phyloP scores from a whole-genome alignment of 2,797 vertebrate genomes.

The Chrysocyon brachyurus region DNA sequence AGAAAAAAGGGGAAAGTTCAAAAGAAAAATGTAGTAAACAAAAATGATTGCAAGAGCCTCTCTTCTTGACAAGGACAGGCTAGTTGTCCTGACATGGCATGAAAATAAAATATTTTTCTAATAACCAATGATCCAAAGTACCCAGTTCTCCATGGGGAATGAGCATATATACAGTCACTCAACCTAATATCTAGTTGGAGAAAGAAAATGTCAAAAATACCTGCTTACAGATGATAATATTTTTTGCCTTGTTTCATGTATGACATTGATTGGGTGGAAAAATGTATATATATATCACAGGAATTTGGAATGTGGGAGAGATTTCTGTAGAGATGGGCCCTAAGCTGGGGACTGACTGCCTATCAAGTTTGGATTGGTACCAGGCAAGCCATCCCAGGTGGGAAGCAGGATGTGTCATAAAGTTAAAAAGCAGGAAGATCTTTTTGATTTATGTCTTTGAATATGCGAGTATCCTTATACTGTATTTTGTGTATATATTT shows the following conservation, averaged over 20 bases:
- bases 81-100: not conserved
- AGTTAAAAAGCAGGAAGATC: not conserved
- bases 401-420: not conserved
- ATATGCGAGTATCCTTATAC: not conserved
- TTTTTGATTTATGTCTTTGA: not conserved
- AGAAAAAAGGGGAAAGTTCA: not conserved
- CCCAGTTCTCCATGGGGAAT: not conserved
- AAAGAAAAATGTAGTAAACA: not conserved
- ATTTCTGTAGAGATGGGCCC: not conserved
- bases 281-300: not conserved
- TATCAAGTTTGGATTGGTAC: not conserved
- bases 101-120: not conserved
- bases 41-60: not conserved
- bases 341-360: not conserved
- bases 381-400: not conserved
- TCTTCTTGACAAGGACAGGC: not conserved
- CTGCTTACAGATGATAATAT: not conserved
- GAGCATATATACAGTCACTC: not conserved
- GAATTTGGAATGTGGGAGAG: not conserved
- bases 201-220: not conserved
- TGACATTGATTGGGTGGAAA: not conserved
- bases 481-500: not conserved
- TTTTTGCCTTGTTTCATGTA: not conserved
- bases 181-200: not conserved
- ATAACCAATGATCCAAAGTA: not conserved